A percentile compares a stretch with the other conserved stretches of the same genome.
phyloP scores from a whole-genome alignment of 1,140 invertebrate species.

The Hyposmocoma kahamanoa region DNA sequence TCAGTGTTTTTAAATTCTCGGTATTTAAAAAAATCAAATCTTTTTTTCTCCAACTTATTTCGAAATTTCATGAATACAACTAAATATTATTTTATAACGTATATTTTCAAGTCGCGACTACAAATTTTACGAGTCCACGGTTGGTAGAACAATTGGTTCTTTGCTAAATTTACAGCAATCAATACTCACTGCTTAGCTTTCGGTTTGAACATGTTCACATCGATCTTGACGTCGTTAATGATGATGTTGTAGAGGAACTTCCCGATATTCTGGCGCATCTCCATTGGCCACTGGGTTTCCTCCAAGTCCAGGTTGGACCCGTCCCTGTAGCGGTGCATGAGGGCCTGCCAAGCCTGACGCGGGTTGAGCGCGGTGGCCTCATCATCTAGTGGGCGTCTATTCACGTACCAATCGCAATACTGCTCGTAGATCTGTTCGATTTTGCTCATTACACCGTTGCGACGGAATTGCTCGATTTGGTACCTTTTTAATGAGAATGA shows the following conservation, averaged over 20 bases:
- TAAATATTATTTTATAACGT: no score
- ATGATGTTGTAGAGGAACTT: slow-evolving; percentile 92
- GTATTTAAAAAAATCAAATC: no score
- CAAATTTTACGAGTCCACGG: no score
- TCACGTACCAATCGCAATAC: slow-evolving; percentile 82
- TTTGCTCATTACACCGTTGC: slow-evolving; percentile 80
- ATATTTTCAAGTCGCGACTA: no score
- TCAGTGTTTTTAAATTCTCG: no score
- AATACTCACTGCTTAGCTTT: slow-evolving; percentile 75
- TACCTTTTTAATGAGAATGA: slow-evolving; percentile 56
- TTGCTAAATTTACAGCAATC: no score
- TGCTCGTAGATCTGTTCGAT: slow-evolving; percentile 78
- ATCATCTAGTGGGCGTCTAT: slow-evolving; percentile 48
- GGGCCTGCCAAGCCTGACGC: slow-evolving; percentile 83
- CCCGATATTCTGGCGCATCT: slow-evolving; percentile 78
- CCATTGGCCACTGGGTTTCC: slow-evolving; percentile 79
- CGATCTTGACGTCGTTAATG: slow-evolving; percentile 88
- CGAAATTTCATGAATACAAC: no score
- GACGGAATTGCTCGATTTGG: slow-evolving; percentile 75
- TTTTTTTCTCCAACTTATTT: no score
- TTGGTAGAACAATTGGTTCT: no score
- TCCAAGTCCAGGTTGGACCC: slow-evolving; percentile 75
- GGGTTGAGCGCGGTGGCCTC: slow-evolving; percentile 73
- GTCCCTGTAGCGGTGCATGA: slow-evolving; percentile 72
- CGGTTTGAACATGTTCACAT: slow-evolving; percentile 78